These are phyloP conservation scores for Leptopilina myrica DNA, from an alignment of 2,888 invertebrate genomes.

Conservation along the genomic window DNA sequence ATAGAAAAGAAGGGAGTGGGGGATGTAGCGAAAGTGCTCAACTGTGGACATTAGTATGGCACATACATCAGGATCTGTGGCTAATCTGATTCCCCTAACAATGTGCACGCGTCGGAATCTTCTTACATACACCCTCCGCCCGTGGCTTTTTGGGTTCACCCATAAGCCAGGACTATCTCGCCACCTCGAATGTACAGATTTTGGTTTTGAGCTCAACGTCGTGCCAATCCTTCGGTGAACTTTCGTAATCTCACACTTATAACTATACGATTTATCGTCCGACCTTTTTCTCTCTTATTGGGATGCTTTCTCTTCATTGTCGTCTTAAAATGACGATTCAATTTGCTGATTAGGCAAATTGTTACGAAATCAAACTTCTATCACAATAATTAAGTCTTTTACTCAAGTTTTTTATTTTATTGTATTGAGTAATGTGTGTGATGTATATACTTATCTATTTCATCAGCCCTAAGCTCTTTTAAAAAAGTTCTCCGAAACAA, in stretches of 20 bases:
- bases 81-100: conserved; percentile 77
- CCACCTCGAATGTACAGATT: conserved; percentile 69
- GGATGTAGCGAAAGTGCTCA: conserved; percentile 42
- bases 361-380: not conserved
- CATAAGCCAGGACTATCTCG: conserved; percentile 57
- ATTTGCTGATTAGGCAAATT: conserved; percentile 51
- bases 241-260: conserved; percentile 75
- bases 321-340: conserved; percentile 54
- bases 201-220: conserved; percentile 68
- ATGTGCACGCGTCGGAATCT: conserved; percentile 77
- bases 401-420: too few species aligned
- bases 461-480: conserved; percentile 28
- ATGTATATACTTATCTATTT: conserved; percentile 34
- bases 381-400: too few species aligned
- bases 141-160: conserved; percentile 54
- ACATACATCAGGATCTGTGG: conserved; percentile 75
- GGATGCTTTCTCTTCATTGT: conserved; percentile 58
- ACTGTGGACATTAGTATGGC: conserved; percentile 57
- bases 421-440: too few species aligned
- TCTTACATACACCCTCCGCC: conserved; percentile 68
- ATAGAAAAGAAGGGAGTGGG: not conserved
- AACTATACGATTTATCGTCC: conserved; percentile 75
- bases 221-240: conserved; percentile 67
- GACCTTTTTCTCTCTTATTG: conserved; percentile 55
- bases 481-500: not conserved